Conservation (phyloP, 2,797 vertebrate species). For the Channa striata region DNA sequence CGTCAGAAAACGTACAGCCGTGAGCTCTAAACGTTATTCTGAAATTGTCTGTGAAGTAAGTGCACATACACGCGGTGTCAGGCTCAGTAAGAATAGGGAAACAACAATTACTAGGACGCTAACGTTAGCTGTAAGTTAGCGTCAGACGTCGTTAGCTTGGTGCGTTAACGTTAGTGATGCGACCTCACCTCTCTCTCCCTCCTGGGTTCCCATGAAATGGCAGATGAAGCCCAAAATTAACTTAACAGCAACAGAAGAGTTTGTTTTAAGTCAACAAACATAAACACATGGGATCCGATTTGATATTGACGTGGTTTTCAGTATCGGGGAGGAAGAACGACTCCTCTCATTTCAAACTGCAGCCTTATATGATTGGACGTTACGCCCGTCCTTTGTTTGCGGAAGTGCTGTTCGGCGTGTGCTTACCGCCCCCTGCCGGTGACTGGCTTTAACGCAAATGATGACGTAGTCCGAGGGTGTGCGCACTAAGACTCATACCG, state of each 20-base stretch:
- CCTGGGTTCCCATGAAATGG: slow-evolving; percentile 81
- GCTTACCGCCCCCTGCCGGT: slow-evolving; percentile 55
- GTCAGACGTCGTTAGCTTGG: slow-evolving; percentile 29
- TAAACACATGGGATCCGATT: not conserved
- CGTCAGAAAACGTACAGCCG: too few relatives aligned
- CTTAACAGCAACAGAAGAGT: not conserved
- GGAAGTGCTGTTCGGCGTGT: slow-evolving; percentile 49
- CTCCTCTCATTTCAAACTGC: slow-evolving; percentile 74
- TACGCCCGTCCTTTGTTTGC: slow-evolving; percentile 66
- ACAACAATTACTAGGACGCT: not conserved
- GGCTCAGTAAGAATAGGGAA: not conserved
- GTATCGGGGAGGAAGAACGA: slow-evolving; percentile 40
- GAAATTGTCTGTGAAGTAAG: not conserved
- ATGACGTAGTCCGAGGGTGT: not conserved
- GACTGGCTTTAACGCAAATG: not conserved
- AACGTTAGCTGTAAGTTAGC: slow-evolving; percentile 17
- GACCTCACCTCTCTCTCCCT: slow-evolving; percentile 76
- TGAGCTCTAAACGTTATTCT: accelerated
- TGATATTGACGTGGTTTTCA: slow-evolving; percentile 41
- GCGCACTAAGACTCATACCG: too few relatives aligned
- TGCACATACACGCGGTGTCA: accelerated
- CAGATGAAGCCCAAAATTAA: slow-evolving; percentile 26
- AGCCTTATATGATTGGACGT: slow-evolving; percentile 76
- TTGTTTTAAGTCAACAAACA: not conserved
- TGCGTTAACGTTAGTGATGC: slow-evolving; percentile 39